A percentile compares a stretch with the other conserved stretches of the same genome.
Conservation (phyloP, 2,888 invertebrate species). For the Ophraella communa region DNA sequence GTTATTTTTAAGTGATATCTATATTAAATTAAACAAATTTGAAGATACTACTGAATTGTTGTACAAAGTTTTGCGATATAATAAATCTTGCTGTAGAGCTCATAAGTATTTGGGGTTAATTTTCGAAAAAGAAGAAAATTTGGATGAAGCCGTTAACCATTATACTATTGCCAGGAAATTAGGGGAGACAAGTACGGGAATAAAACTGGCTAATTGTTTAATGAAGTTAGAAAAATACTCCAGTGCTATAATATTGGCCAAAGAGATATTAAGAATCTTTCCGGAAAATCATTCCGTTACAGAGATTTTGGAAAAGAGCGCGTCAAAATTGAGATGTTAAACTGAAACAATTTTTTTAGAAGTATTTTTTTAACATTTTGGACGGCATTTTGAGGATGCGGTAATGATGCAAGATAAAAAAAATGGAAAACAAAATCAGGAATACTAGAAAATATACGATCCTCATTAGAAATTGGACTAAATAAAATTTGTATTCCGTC, state of each 20-base stretch:
- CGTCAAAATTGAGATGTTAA: conserved; percentile 69
- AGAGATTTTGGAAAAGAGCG: conserved; percentile 91
- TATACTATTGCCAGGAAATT: conserved; percentile 89
- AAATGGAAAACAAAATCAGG: conserved; percentile 8
- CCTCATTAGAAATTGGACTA: conserved; percentile 29
- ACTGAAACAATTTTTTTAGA: not conserved
- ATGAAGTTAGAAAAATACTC: conserved; percentile 89
- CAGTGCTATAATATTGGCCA: conserved; percentile 90
- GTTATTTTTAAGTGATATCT: conserved; percentile 91
- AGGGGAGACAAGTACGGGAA: conserved; percentile 79
- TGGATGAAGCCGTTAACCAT: conserved; percentile 80
- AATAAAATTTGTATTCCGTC: conserved; percentile 32
- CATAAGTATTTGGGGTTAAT: conserved; percentile 88
- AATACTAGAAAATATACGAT: conserved; percentile 22
- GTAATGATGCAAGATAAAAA: not conserved
- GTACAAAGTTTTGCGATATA: conserved; percentile 77
- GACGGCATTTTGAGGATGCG: too few relatives aligned
- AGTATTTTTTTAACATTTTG: too few relatives aligned
- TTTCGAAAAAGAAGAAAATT: conserved; percentile 91
- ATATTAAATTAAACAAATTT: conserved; percentile 80
- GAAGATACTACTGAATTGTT: conserved; percentile 88
- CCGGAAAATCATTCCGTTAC: conserved; percentile 92
- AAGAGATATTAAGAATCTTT: conserved; percentile 79
- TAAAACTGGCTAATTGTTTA: conserved; percentile 88
- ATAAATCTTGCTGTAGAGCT: conserved; percentile 88